phyloP scores from a whole-genome alignment of 2,797 vertebrate genomes.

The Selene dorsalis region DNA sequence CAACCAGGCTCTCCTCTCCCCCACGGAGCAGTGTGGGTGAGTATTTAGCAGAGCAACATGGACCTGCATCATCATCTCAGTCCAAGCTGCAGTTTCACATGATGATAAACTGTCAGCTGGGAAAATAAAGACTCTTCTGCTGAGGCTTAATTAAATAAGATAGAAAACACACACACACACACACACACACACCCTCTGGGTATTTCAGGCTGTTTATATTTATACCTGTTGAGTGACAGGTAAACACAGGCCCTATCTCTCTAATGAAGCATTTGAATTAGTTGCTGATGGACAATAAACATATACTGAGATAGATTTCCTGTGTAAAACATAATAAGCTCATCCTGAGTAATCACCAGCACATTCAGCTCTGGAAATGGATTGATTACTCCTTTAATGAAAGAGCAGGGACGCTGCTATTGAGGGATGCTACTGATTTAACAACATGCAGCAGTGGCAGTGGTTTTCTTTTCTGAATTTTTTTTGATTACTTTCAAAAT shows the following conservation, averaged over 20 bases:
- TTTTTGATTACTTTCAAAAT: constrained; percentile 66
- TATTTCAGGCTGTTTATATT: not conserved
- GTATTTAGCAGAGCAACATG: not conserved
- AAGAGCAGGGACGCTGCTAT: constrained; percentile 49
- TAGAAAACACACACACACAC: not conserved
- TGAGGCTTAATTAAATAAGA: not conserved
- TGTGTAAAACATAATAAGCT: constrained; percentile 84
- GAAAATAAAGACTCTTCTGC: constrained; percentile 24
- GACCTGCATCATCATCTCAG: not conserved
- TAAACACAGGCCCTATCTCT: constrained; percentile 53
- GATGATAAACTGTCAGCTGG: constrained; percentile 15
- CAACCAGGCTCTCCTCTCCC: not conserved
- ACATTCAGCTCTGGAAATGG: constrained; percentile 64
- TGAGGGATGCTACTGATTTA: constrained; percentile 54
- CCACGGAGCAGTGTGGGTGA: not conserved
- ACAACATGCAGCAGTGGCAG: constrained; percentile 14
- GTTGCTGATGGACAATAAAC: constrained; percentile 86
- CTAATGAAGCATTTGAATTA: constrained; percentile 85
- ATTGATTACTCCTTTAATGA: constrained; percentile 74
- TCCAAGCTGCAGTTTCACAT: constrained; percentile 17
- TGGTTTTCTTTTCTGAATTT: constrained; percentile 42
- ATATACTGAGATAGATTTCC: constrained; percentile 84
- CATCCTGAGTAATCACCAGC: constrained; percentile 79
- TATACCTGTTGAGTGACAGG: constrained; percentile 55
- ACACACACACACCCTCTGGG: not conserved